Evolutionary conservation across 2,797 vertebrate genomes (phyloP).

Genomic region (Allobates femoralis): DNA sequence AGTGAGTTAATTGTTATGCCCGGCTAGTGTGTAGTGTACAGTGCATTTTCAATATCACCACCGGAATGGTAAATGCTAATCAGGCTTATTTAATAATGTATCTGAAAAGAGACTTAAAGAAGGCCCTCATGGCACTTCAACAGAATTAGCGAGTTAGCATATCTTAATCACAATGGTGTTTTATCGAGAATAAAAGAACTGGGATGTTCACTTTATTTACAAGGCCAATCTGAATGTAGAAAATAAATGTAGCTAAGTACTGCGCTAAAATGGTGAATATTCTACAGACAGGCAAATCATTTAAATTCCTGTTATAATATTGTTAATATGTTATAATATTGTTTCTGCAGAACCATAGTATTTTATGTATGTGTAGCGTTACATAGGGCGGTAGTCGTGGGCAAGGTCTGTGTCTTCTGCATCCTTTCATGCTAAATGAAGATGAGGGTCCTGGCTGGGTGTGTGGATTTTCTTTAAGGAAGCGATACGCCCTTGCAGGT

Average conservation of each 20-base stretch:
- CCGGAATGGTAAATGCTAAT: background rate
- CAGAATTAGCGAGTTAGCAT: constrained; percentile 1
- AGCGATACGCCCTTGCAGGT: no score
- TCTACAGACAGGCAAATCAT: background rate
- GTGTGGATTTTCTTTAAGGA: no score
- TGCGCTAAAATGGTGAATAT: background rate
- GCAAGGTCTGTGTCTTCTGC: no score
- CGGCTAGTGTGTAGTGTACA: background rate
- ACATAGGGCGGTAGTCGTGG: no score
- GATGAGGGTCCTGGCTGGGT: no score
- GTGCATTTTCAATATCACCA: background rate
- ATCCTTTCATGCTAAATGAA: no score
- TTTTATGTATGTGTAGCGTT: no score
- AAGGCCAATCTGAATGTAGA: background rate
- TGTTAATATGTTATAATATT: no score
- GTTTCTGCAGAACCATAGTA: background rate
- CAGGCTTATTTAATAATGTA: background rate
- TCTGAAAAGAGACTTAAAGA: background rate
- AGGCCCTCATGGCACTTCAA: background rate
- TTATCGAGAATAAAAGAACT: constrained; percentile 10
- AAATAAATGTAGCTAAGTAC: background rate
- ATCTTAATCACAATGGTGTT: background rate
- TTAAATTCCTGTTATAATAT: background rate
- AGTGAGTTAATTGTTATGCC: background rate
- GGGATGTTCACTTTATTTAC: background rate